Evolutionary conservation across 2,888 invertebrate species (phyloP), one percentile per base, ranked within the genome.

Genomic region (Laspeyria flexula): DNA sequence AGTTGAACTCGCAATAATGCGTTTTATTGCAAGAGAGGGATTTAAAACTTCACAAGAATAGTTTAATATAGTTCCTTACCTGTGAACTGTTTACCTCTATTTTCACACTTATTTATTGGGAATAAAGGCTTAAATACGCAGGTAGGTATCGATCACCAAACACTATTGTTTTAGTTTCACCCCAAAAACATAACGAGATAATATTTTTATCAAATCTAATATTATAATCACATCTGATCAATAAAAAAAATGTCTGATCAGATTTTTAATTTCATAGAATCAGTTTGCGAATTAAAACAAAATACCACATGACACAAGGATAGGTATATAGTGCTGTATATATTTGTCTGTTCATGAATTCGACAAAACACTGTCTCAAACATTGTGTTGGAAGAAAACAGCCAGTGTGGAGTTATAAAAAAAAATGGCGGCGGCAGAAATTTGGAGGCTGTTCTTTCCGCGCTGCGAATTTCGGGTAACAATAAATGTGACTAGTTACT

Each of bases 351-450:
- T 41, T 49, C 53, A 56, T 62, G 46, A 49, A 47, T 66, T 48
- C 93, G 94, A 94, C 93, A 95, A 90, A 95, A 95, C 92, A 94
- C 94, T 93, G 96, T 96, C 95, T 93, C 94, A 94, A 91, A 77
- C 70, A 75, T 68, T 70, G 72, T 75, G 76, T 79, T 73, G 71
- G 73, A 89, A 83, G 77, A 75, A 85, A 84, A 84, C 85, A 85
- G 84, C 86, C 83, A 77, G 75, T 83, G 79, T 66, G 66, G 70
- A 72, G 65, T 68, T 63, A 68, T 72, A 75, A 74, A 66, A 70
- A 77, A 63, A 85, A 88, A 88, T 88, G 88, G 88, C 85, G 89
- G 90, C 85, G 91, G 92, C 92, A 91, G 92, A 88, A 91, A 91
- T 90, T 91, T 93, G 92, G 92, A 90, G 92, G 93, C 91, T 93